Evolutionary conservation across 2,113 vertebrate genomes (phyloP).

Genomic region (Cyrtonyx montezumae): DNA sequence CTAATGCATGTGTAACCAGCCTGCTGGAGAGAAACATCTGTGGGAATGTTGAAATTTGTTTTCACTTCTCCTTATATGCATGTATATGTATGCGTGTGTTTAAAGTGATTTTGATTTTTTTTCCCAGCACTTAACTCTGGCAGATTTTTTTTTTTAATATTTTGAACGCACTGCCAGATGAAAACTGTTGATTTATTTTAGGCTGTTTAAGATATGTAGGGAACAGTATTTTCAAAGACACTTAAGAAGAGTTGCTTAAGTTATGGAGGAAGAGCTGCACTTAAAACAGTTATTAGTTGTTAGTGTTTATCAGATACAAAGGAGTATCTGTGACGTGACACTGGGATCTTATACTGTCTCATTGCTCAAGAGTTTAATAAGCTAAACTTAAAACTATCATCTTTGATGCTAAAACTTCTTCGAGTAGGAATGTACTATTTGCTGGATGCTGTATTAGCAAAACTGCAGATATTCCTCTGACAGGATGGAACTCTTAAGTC

Average conservation of each 20-base stretch:
- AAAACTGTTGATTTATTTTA: constrained; percentile 1
- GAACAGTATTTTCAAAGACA: background rate
- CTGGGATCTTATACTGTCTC: background rate
- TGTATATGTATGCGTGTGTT: background rate
- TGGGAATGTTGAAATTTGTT: background rate
- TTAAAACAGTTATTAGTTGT: background rate
- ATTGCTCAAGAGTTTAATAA: background rate
- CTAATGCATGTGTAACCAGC: background rate
- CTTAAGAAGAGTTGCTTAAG: background rate
- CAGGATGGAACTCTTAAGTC: background rate
- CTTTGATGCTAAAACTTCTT: background rate
- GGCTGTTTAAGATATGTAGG: background rate
- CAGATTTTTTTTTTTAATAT: constrained; percentile 32
- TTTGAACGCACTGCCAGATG: constrained; percentile 24
- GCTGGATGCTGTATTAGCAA: background rate
- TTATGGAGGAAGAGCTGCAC: background rate
- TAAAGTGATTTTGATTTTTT: background rate
- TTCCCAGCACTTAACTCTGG: background rate
- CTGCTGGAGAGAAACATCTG: background rate
- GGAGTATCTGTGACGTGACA: background rate
- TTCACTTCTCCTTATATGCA: background rate
- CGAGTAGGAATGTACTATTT: background rate
- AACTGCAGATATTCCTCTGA: background rate
- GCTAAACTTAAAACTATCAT: background rate
- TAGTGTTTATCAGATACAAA: background rate